These are phyloP conservation scores for Dryoscopus gambensis DNA, from an alignment of 2,113 vertebrate species.

Conservation along the genomic window DNA sequence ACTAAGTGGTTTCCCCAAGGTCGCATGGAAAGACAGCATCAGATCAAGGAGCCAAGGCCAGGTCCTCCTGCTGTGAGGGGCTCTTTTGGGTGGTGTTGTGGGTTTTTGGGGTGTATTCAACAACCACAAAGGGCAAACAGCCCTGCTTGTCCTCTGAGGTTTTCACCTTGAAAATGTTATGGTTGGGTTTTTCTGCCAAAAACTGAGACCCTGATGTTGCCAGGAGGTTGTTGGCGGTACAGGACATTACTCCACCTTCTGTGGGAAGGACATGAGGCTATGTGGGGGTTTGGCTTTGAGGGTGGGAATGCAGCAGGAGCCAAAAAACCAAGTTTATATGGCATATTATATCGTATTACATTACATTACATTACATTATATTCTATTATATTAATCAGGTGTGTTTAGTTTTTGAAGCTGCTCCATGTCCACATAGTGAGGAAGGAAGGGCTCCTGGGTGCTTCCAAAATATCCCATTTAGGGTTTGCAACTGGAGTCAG, in stretches of 20 bases:
- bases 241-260: not conserved
- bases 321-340: not conserved
- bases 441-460: not conserved
- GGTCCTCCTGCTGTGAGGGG: not conserved
- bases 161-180: not conserved
- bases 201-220: not conserved
- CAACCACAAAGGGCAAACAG: not conserved
- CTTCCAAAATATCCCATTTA: not conserved
- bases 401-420: not conserved
- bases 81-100: not conserved
- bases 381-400: not conserved
- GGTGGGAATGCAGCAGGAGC: not conserved
- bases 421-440: not conserved
- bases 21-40: not conserved
- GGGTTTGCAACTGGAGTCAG: not conserved
- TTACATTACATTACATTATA: not conserved
- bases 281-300: not conserved
- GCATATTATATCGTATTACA: not conserved
- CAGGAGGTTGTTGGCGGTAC: not conserved
- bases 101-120: not conserved
- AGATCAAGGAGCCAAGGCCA: not conserved
- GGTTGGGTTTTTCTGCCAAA: not conserved
- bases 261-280: accelerated
- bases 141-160: not conserved
- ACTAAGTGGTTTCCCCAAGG: not conserved